phyloP scores from a whole-genome alignment of 2,888 invertebrate species.

The Drosophila pegasa region DNA sequence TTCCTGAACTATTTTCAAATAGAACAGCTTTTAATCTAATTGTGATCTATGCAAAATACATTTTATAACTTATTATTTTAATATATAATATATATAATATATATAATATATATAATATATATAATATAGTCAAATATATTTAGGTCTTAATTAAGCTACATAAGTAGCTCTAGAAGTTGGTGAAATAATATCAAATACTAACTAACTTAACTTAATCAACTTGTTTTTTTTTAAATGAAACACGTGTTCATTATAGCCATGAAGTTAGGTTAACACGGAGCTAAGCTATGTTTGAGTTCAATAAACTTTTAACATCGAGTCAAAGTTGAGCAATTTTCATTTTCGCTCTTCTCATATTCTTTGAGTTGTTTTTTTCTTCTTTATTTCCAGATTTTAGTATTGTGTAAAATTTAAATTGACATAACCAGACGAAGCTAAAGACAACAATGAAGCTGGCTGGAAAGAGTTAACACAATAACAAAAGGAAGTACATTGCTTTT shows the following conservation, averaged over 20 bases:
- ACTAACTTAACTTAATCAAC: background rate
- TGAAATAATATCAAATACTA: background rate
- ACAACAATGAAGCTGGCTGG: conserved; percentile 45
- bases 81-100: no score
- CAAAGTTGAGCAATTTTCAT: conserved; percentile 56
- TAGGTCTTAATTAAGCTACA: no score
- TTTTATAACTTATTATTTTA: no score
- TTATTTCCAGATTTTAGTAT: conserved; percentile 23
- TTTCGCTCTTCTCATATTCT: conserved; percentile 59
- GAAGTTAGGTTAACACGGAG: conserved; percentile 23
- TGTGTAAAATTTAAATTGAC: conserved; percentile 64
- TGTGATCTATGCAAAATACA: no score
- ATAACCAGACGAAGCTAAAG: conserved; percentile 49
- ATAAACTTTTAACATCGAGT: conserved; percentile 60
- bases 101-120: no score
- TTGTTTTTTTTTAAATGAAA: conserved; percentile 17
- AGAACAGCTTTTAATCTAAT: background rate
- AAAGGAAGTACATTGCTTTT: conserved; percentile 33
- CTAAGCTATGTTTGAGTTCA: conserved; percentile 54
- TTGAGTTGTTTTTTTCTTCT: background rate
- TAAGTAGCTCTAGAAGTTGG: background rate
- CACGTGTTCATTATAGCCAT: conserved; percentile 24
- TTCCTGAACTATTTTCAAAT: background rate
- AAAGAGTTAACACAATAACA: conserved; percentile 41
- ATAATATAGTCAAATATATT: no score